phyloP scores from a whole-genome alignment of 2,797 vertebrate species.

The Tragopan temminckii region DNA sequence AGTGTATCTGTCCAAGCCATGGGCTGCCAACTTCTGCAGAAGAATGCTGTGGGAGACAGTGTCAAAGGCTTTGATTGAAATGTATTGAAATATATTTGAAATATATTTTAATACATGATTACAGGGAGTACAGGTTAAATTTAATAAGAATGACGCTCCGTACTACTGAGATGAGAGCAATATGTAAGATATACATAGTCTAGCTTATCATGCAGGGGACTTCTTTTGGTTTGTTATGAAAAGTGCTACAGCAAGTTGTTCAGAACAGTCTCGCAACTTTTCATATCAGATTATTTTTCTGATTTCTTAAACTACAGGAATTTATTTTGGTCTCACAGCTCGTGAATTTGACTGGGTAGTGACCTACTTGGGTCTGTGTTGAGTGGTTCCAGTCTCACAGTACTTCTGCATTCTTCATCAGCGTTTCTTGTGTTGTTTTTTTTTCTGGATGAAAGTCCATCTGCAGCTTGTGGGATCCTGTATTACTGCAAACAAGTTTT shows the following conservation, averaged over 20 bases:
- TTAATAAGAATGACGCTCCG: not conserved
- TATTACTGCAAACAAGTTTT: not conserved
- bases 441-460: not conserved
- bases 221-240: not conserved
- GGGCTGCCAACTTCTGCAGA: too few species aligned
- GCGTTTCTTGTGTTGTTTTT: not conserved
- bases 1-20: too few species aligned
- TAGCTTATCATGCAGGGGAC: not conserved
- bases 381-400: not conserved
- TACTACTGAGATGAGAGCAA: not conserved
- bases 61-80: too few species aligned
- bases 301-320: not conserved
- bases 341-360: rapidly evolving
- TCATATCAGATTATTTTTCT: not conserved
- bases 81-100: not conserved
- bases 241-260: not conserved
- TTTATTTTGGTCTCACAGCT: not conserved
- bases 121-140: not conserved
- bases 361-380: not conserved
- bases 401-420: not conserved
- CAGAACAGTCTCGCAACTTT: not conserved
- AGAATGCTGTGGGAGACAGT: too few species aligned
- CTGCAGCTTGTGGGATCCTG: not conserved
- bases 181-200: not conserved
- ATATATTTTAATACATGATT: not conserved